Evolutionary conservation across 2,888 invertebrate species (phyloP).

Genomic region (Branchipolynoe longqiensis): DNA sequence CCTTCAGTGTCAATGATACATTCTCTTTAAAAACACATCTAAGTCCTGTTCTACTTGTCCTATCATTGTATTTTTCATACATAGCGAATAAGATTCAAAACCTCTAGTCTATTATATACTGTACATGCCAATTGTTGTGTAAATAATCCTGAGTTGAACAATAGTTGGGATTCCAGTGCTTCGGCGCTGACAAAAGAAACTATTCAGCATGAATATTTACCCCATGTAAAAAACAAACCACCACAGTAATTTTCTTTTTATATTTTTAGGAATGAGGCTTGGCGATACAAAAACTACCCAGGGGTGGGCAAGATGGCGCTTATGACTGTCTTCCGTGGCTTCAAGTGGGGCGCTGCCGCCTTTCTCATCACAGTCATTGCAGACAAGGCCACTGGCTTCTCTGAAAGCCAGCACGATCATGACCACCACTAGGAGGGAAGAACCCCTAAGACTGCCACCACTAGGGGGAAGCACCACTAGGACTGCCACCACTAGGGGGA

Average conservation of each 20-base stretch:
- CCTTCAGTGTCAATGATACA: too few species aligned
- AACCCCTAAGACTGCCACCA: neutral
- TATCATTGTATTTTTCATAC: too few species aligned
- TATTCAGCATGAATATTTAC: too few species aligned
- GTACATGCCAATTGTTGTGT: too few species aligned
- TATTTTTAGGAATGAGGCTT: constrained; percentile 66
- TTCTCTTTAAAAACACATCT: too few species aligned
- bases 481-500: neutral
- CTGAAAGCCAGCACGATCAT: constrained; percentile 17
- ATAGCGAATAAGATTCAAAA: too few species aligned
- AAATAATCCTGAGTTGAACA: too few species aligned
- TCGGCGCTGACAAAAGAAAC: too few species aligned
- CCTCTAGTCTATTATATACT: too few species aligned
- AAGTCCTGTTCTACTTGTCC: too few species aligned
- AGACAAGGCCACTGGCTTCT: constrained; percentile 48
- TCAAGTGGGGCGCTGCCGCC: constrained; percentile 64
- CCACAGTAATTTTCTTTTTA: neutral
- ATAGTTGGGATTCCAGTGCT: too few species aligned
- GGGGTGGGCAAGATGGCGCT: constrained; percentile 54
- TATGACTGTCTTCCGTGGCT: constrained; percentile 60
- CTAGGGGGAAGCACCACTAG: neutral
- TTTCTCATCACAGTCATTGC: constrained; percentile 65
- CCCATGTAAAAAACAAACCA: neutral
- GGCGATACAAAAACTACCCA: constrained; percentile 65
- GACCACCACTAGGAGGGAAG: constrained; percentile 46